Evolutionary conservation across 2,113 vertebrate genomes (phyloP).

Genomic region (Lontra canadensis): DNA sequence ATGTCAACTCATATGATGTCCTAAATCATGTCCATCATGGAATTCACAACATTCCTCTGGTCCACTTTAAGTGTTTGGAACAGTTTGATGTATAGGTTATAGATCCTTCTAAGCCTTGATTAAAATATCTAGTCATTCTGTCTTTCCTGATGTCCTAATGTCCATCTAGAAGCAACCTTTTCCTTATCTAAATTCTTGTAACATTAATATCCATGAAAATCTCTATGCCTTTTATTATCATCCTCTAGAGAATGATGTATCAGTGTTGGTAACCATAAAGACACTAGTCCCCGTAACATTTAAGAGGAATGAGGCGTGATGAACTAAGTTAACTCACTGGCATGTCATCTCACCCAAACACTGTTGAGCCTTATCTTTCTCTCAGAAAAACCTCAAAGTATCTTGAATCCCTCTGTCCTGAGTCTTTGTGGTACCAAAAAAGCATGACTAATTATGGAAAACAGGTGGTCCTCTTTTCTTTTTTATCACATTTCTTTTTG

Average conservation of each 20-base stretch:
- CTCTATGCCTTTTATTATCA: not conserved
- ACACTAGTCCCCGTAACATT: not conserved
- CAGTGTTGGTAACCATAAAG: not conserved
- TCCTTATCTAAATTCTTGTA: not conserved
- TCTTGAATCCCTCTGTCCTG: not conserved
- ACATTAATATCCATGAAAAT: not conserved
- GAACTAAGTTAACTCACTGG: not conserved
- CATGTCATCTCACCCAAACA: not conserved
- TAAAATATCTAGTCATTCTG: not conserved
- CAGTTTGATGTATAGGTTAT: not conserved
- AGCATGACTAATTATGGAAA: not conserved
- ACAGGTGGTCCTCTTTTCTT: not conserved
- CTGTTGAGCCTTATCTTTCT: not conserved
- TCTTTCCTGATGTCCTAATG: not conserved
- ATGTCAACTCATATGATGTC: not conserved
- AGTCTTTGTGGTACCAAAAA: rapidly evolving
- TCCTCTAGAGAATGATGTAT: not conserved
- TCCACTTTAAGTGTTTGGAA: not conserved
- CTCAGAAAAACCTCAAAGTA: too few species aligned
- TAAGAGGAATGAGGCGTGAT: not conserved
- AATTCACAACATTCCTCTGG: not conserved
- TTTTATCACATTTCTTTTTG: not conserved
- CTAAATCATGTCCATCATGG: not conserved
- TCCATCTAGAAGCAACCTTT: not conserved
- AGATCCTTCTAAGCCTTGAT: not conserved